Evolutionary conservation across 2,113 vertebrate genomes (phyloP).

Genomic region (Phylloscopus trochilus): DNA sequence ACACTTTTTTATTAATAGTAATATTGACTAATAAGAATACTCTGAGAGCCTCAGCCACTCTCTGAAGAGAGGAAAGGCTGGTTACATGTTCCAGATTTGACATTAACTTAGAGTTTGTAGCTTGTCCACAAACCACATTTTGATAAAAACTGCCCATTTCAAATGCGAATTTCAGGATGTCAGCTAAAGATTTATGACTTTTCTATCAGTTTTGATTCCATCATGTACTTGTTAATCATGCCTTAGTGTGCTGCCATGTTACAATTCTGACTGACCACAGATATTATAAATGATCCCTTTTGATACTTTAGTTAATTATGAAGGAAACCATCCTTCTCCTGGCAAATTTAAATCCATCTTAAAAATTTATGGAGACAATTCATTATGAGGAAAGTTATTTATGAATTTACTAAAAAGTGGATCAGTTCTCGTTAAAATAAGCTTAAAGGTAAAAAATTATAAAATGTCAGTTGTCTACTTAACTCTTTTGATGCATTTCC

Average conservation of each 20-base stretch:
- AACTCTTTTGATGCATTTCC: slow-evolving; percentile 4
- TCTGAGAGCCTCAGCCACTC: neutral
- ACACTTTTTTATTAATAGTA: neutral
- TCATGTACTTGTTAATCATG: slow-evolving; percentile 35
- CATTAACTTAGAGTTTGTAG: neutral
- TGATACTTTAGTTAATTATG: slow-evolving; percentile 55
- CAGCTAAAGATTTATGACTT: slow-evolving; percentile 24
- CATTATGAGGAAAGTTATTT: slow-evolving; percentile 55
- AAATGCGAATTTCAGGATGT: slow-evolving; percentile 33
- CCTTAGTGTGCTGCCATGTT: neutral
- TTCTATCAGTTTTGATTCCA: slow-evolving; percentile 38
- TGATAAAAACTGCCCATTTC: slow-evolving; percentile 10
- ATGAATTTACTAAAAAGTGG: slow-evolving; percentile 44
- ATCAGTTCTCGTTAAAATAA: slow-evolving; percentile 47
- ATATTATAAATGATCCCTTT: slow-evolving; percentile 49
- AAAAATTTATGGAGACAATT: slow-evolving; percentile 50
- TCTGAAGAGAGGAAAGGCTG: neutral
- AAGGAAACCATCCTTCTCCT: slow-evolving; percentile 36
- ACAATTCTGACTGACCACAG: slow-evolving; percentile 16
- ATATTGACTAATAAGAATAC: neutral
- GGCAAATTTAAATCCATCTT: slow-evolving; percentile 53
- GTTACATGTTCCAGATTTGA: neutral
- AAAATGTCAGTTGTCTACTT: slow-evolving; percentile 12
- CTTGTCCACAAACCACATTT: neutral
- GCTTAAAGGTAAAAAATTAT: slow-evolving; percentile 43